These are phyloP conservation scores for Cepaea hortensis DNA, from an alignment of 2,888 invertebrate species.

Conservation along the genomic window DNA sequence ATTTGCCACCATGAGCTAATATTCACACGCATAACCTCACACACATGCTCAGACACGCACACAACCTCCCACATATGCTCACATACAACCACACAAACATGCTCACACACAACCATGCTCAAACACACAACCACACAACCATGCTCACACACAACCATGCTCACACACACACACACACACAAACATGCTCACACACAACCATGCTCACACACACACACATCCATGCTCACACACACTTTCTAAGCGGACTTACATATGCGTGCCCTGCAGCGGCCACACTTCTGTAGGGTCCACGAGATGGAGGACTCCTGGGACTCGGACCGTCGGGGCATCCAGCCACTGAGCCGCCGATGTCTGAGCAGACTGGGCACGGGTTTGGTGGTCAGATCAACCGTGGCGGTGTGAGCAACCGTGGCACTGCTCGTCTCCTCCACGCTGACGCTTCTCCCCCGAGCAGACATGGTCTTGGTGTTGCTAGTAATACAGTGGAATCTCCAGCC, in stretches of 20 bases:
- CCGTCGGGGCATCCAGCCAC: conserved; percentile 38
- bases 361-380: conserved; percentile 25
- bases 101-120: too few species aligned
- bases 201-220: too few species aligned
- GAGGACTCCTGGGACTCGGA: conserved; percentile 11
- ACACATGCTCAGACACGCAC: too few species aligned
- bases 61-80: too few species aligned
- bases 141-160: too few species aligned
- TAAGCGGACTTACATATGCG: conserved; percentile 27
- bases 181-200: too few species aligned
- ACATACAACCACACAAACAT: too few species aligned
- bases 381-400: not conserved
- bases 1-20: too few species aligned
- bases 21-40: too few species aligned
- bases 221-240: not conserved
- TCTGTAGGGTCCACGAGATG: conserved; percentile 10
- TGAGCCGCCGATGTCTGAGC: conserved; percentile 17
- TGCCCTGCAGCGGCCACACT: conserved; percentile 12
- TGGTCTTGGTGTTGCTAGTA: not conserved
- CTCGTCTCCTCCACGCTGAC: too few species aligned
- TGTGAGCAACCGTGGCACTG: not conserved
- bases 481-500: too few species aligned
- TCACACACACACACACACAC: not conserved
- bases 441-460: not conserved
- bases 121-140: too few species aligned